Percentiles rank a stretch among this genome's conserved stretches.
Evolutionary conservation across 2,888 invertebrate genomes (phyloP).

Genomic region (Bibio marci): DNA sequence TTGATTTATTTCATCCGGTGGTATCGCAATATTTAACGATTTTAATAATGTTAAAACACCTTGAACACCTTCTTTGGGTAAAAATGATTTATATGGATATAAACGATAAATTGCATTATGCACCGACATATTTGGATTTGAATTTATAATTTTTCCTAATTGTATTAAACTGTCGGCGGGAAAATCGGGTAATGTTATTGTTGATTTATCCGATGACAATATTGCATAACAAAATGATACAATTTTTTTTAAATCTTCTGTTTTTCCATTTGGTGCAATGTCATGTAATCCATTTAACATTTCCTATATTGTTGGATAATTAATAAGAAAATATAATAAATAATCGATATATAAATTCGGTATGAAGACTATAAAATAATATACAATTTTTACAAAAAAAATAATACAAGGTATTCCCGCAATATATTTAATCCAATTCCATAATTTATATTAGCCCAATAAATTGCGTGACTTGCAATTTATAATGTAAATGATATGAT

Average conservation of each 20-base stretch:
- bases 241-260: slow-evolving; percentile 26
- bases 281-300: slow-evolving; percentile 32
- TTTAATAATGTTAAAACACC: slow-evolving; percentile 54
- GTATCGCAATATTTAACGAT: slow-evolving; percentile 35
- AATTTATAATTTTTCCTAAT: slow-evolving; percentile 42
- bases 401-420: too few species aligned
- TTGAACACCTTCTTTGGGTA: slow-evolving; percentile 56
- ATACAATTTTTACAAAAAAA: too few species aligned
- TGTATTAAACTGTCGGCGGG: slow-evolving; percentile 63
- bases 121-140: slow-evolving; percentile 44
- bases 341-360: too few species aligned
- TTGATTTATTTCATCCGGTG: slow-evolving; percentile 7
- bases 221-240: slow-evolving; percentile 66
- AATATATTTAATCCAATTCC: too few species aligned
- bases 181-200: slow-evolving; percentile 61
- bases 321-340: too few species aligned
- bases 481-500: too few species aligned
- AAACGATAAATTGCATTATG: slow-evolving; percentile 54
- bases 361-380: too few species aligned
- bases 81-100: slow-evolving; percentile 69
- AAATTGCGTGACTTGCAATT: too few species aligned
- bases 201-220: slow-evolving; percentile 50
- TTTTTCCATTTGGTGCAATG: slow-evolving; percentile 35
- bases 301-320: slow-evolving; percentile 31
- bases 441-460: too few species aligned